These are phyloP conservation scores for Anabas testudineus DNA, from an alignment of 2,797 vertebrate species.

Conservation along the genomic window DNA sequence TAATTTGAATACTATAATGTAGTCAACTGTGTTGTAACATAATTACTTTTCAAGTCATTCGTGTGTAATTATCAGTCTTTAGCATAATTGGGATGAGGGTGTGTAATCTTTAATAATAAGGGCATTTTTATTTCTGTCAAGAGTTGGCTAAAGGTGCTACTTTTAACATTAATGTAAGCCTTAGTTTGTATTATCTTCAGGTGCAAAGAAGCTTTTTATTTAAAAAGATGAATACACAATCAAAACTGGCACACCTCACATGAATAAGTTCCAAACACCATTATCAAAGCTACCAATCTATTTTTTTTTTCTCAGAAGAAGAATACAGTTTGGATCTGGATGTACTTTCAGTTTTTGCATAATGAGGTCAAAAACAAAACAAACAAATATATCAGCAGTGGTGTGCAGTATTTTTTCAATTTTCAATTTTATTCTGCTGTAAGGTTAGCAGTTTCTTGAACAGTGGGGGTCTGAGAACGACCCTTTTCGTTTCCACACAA, in stretches of 20 bases:
- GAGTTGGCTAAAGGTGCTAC: neutral
- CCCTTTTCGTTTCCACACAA: constrained; percentile 4
- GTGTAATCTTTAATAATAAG: neutral
- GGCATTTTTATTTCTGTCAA: neutral
- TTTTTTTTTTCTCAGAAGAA: constrained; percentile 7
- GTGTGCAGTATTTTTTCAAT: too few relatives aligned
- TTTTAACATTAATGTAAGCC: neutral
- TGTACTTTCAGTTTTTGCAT: constrained; percentile 47
- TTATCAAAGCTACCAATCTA: constrained; percentile 45
- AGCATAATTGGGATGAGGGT: neutral
- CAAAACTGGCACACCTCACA: constrained; percentile 22
- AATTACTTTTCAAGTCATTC: neutral
- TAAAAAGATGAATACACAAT: constrained; percentile 15
- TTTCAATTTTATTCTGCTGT: constrained; percentile 11
- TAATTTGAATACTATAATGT: neutral
- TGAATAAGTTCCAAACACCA: constrained; percentile 33
- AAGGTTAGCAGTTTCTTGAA: constrained; percentile 21
- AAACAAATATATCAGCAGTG: constrained; percentile 26
- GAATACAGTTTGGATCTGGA: constrained; percentile 27
- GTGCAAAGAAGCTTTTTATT: constrained; percentile 15
- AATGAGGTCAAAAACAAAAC: constrained; percentile 55
- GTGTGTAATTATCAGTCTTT: neutral
- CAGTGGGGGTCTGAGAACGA: neutral
- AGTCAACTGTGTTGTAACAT: neutral
- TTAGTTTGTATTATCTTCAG: constrained; percentile 9